phyloP scores from a whole-genome alignment of 2,888 invertebrate genomes.

The Panopea generosa region DNA sequence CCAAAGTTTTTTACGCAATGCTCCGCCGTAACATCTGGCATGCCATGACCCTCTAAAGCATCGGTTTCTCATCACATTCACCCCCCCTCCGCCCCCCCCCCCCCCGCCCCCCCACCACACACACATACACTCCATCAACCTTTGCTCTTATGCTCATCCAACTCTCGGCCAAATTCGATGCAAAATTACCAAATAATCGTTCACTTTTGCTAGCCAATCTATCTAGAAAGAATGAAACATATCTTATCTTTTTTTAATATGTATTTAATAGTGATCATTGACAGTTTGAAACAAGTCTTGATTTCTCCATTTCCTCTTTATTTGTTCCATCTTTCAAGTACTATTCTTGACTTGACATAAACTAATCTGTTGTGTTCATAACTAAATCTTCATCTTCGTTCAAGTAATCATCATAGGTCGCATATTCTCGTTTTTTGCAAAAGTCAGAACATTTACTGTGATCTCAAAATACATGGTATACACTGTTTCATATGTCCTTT shows the following conservation, averaged over 20 bases:
- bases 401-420: no score
- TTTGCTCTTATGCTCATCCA: not conserved
- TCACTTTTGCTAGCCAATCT: not conserved
- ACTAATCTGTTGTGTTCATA: not conserved
- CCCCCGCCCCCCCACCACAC: no score
- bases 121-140: not conserved
- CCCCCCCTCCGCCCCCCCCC: no score
- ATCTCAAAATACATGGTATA: no score
- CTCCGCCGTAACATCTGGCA: not conserved
- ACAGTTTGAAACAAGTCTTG: no score
- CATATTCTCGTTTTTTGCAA: not conserved
- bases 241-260: not conserved
- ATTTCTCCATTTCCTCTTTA: not conserved
- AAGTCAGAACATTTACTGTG: not conserved
- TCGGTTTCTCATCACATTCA: not conserved
- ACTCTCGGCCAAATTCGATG: not conserved
- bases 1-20: not conserved
- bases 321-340: not conserved
- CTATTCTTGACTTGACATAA: not conserved
- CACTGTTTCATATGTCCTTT: no score
- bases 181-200: not conserved
- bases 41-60: slow-evolving; percentile 58
- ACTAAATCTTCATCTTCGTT: not conserved
- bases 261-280: not conserved
- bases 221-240: not conserved